These are phyloP conservation scores for Cuculus canorus DNA, from an alignment of 2,797 vertebrate species.

Conservation along the genomic window DNA sequence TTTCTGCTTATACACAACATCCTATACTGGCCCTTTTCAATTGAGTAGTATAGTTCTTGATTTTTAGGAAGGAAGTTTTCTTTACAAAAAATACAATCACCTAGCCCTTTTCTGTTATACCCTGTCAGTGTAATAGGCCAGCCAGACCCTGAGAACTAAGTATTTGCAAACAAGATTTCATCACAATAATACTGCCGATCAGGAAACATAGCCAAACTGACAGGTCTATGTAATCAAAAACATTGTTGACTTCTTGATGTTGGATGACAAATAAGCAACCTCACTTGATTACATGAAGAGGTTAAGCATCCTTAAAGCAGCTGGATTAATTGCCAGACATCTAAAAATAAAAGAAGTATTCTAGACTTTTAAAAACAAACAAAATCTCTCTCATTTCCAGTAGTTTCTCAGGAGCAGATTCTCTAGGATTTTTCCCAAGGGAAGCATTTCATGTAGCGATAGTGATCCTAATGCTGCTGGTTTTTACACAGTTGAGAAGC, in stretches of 20 bases:
- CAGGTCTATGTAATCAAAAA: background rate
- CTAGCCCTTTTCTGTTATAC: background rate
- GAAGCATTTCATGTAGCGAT: background rate
- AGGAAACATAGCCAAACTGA: background rate
- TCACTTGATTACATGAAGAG: background rate
- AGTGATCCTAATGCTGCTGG: background rate
- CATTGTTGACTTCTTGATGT: background rate
- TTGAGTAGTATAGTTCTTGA: background rate
- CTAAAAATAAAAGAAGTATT: constrained; percentile 56
- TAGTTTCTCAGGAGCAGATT: background rate
- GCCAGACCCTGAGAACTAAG: background rate
- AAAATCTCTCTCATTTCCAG: background rate
- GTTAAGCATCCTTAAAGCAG: background rate
- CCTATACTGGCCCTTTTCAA: background rate
- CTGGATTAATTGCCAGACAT: background rate
- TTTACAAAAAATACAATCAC: background rate
- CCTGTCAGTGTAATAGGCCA: background rate
- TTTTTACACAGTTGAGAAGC: background rate
- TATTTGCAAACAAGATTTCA: background rate
- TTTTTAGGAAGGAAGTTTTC: background rate
- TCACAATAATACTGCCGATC: background rate
- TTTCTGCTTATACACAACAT: background rate
- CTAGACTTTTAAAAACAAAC: constrained; percentile 18
- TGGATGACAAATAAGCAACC: background rate
- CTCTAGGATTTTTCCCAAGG: constrained; percentile 18